Evolutionary conservation across 2,797 vertebrate genomes (phyloP).

Genomic region (Malurus splendens): DNA sequence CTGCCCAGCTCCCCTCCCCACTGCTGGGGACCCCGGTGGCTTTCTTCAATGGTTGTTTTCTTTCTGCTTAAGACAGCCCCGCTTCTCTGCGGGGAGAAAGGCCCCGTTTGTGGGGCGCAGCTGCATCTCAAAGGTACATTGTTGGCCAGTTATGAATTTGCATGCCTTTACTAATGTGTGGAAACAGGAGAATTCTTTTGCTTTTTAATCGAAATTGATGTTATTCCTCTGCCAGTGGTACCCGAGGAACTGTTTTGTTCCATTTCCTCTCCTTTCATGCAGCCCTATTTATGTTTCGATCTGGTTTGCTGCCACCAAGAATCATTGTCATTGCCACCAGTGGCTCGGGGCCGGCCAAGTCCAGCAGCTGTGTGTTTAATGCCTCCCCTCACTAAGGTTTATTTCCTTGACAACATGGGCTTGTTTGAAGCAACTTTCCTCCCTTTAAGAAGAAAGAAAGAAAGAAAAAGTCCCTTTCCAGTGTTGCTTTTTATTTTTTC

Average conservation of each 20-base stretch:
- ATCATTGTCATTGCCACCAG: slow-evolving; percentile 73
- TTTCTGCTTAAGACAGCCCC: slow-evolving; percentile 72
- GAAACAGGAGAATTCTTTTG: slow-evolving; percentile 74
- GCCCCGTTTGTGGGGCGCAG: slow-evolving; percentile 72
- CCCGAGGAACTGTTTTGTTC: slow-evolving; percentile 76
- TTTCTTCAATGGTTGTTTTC: slow-evolving; percentile 72
- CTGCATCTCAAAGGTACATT: slow-evolving; percentile 80
- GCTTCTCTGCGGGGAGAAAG: slow-evolving; percentile 73
- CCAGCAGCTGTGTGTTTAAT: slow-evolving; percentile 77
- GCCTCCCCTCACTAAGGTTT: slow-evolving; percentile 71
- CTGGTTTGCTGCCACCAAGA: slow-evolving; percentile 74
- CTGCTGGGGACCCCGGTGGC: slow-evolving; percentile 50
- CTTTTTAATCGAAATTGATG: slow-evolving; percentile 75
- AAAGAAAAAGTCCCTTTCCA: slow-evolving; percentile 40
- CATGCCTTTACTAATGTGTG: slow-evolving; percentile 72
- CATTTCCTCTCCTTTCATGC: slow-evolving; percentile 79
- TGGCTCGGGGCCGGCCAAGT: slow-evolving; percentile 69
- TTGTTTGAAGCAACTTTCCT: slow-evolving; percentile 70
- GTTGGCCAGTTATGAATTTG: slow-evolving; percentile 78
- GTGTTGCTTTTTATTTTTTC: neutral
- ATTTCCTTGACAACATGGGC: slow-evolving; percentile 79
- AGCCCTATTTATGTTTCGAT: slow-evolving; percentile 76
- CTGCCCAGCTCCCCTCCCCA: slow-evolving; percentile 19
- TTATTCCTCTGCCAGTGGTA: slow-evolving; percentile 77
- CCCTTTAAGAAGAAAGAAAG: slow-evolving; percentile 32